phyloP scores from a whole-genome alignment of 2,113 vertebrate species.

The Myiozetetes cayanensis region DNA sequence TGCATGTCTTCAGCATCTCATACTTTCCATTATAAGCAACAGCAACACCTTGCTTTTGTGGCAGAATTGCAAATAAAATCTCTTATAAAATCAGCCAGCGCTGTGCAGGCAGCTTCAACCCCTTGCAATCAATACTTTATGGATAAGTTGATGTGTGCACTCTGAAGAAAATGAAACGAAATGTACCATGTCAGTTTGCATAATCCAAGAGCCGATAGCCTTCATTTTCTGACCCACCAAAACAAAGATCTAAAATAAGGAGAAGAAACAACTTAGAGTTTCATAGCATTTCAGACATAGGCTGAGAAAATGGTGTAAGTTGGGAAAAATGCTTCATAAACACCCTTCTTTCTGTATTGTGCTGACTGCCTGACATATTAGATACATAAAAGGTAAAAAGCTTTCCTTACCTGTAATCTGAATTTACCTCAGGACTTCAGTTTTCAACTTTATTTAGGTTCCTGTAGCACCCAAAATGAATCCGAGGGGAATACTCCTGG shows the following conservation, averaged over 20 bases:
- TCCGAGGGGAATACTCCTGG: background rate
- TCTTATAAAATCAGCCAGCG: background rate
- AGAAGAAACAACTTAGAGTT: background rate
- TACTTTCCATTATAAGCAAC: background rate
- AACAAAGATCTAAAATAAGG: background rate
- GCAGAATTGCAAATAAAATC: background rate
- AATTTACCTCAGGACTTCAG: background rate
- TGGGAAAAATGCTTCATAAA: background rate
- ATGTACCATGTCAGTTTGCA: conserved; percentile 30
- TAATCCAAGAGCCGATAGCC: background rate
- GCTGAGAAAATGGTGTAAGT: background rate
- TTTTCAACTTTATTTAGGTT: background rate
- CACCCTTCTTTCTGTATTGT: background rate
- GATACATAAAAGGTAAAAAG: background rate
- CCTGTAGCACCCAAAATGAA: background rate
- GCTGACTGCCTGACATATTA: background rate
- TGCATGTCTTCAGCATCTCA: background rate
- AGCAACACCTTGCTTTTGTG: background rate
- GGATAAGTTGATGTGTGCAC: background rate
- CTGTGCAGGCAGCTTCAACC: background rate
- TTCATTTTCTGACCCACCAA: background rate
- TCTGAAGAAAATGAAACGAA: conserved; percentile 15
- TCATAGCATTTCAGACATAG: background rate
- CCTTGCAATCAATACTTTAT: conserved; percentile 24
- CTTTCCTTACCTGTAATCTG: background rate